Conservation (phyloP, 2,113 vertebrate genomes). For the Scalopus aquaticus region DNA sequence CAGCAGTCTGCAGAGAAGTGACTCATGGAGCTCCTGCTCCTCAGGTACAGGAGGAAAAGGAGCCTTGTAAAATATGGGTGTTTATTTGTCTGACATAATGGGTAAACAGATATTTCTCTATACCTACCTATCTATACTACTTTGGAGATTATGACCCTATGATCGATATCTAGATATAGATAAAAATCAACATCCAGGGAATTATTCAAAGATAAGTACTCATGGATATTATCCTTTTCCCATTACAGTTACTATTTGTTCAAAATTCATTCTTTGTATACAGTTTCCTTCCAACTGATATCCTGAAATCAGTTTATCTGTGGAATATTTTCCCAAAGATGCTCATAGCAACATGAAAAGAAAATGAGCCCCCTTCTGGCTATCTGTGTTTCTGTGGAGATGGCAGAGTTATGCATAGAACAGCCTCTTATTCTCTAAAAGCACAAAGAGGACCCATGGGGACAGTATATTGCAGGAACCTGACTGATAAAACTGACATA, state of each 20-base stretch:
- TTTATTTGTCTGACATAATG: constrained; percentile 66
- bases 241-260: background rate
- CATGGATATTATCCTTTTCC: background rate
- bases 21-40: constrained; percentile 65
- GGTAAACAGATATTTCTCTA: background rate
- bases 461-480: background rate
- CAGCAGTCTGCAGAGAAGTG: constrained; percentile 59
- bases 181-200: too few species aligned
- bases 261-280: background rate
- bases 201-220: background rate
- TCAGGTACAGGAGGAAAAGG: background rate
- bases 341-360: background rate
- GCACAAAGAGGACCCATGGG: background rate
- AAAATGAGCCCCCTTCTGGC: background rate
- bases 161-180: too few species aligned
- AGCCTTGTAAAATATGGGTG: constrained; percentile 22
- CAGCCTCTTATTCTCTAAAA: background rate
- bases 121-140: too few species aligned
- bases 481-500: background rate
- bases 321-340: constrained; percentile 50
- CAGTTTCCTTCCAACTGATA: background rate
- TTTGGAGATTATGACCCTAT: too few species aligned
- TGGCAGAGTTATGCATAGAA: background rate
- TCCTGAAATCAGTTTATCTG: constrained; percentile 69
- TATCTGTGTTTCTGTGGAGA: background rate